Evolutionary conservation across 2,888 invertebrate genomes (phyloP).

Genomic region (Eretmocerus hayati): DNA sequence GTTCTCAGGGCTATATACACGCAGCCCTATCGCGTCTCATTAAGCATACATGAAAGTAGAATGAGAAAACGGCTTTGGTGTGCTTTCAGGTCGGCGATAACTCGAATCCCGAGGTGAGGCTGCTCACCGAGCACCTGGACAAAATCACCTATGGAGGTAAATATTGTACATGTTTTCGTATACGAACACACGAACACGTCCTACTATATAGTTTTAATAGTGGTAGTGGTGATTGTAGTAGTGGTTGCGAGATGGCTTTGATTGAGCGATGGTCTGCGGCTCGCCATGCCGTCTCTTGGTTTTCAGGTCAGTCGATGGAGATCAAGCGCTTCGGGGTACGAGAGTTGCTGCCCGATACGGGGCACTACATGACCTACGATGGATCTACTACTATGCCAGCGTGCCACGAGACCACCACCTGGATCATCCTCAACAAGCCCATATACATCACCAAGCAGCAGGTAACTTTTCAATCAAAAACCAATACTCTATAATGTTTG

Average conservation of each 20-base stretch:
- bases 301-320: slow-evolving; percentile 72
- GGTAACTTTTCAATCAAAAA: slow-evolving; percentile 51
- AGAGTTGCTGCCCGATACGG: slow-evolving; percentile 84
- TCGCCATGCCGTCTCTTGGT: no score
- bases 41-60: no score
- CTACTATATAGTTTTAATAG: no score
- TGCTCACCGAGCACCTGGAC: slow-evolving; percentile 86
- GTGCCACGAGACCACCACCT: slow-evolving; percentile 97
- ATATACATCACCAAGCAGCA: slow-evolving; percentile 97
- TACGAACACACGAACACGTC: no score
- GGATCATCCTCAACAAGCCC: slow-evolving; percentile 96
- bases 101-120: slow-evolving; percentile 84
- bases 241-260: no score
- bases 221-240: no score
- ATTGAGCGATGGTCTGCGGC: no score
- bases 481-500: no score
- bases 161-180: no score
- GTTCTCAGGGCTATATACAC: no score
- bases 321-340: slow-evolving; percentile 80
- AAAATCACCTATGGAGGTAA: slow-evolving; percentile 87
- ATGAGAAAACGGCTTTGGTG: no score
- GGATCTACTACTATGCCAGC: slow-evolving; percentile 95
- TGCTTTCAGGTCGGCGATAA: slow-evolving; percentile 78
- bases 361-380: slow-evolving; percentile 97
- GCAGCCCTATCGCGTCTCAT: no score